A percentile compares a stretch with the other conserved stretches of the same genome.
phyloP scores from a whole-genome alignment of 2,113 vertebrate species.

The Oostethus manadensis region DNA sequence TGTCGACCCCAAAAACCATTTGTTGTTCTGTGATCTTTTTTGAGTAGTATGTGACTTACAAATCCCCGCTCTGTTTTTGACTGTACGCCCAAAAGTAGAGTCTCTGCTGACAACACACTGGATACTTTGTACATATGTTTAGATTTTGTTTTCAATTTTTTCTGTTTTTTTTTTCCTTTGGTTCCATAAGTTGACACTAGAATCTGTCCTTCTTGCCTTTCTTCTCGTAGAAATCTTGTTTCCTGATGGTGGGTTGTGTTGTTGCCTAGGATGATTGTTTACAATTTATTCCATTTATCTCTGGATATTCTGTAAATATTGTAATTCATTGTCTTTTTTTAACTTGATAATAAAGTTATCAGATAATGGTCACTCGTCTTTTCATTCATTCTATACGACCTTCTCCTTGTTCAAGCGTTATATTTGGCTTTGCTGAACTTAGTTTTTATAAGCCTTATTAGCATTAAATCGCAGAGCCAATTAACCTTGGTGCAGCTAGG shows the following conservation, averaged over 20 bases:
- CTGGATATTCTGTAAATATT: constrained; percentile 99
- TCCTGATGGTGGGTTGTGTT: constrained; percentile 78
- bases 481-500: neutral
- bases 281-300: constrained; percentile 97
- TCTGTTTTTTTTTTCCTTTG: constrained; percentile 63
- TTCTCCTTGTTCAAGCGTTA: too few relatives aligned
- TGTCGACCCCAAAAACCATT: constrained; percentile 44
- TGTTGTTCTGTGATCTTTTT: constrained; percentile 60
- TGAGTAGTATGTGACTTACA: constrained; percentile 47
- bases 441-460: neutral
- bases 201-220: constrained; percentile 75
- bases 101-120: constrained; percentile 76
- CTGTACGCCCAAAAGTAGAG: constrained; percentile 54
- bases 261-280: constrained; percentile 91
- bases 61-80: constrained; percentile 48
- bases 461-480: too few relatives aligned
- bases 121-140: constrained; percentile 76
- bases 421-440: neutral
- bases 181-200: constrained; percentile 70
- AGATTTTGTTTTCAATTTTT: constrained; percentile 59
- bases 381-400: neutral
- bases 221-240: constrained; percentile 71
- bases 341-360: constrained; percentile 99
- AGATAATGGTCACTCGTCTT: constrained; percentile 76
- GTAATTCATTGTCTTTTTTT: constrained; percentile 99